These are phyloP conservation scores for Sylvicapra grimmia DNA, from an alignment of 2,113 vertebrate species.

Conservation along the genomic window DNA sequence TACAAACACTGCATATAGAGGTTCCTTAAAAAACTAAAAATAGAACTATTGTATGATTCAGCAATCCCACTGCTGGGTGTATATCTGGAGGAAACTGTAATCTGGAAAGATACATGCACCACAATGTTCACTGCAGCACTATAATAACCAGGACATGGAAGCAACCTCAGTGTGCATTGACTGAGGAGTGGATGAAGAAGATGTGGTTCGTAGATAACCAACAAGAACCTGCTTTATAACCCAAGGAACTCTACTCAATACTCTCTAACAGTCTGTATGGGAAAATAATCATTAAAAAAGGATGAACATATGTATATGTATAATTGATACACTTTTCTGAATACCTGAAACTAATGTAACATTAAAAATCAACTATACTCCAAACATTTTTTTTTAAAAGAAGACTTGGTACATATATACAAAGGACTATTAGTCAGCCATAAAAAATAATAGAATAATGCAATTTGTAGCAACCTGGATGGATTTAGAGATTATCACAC, in stretches of 20 bases:
- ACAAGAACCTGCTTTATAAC: neutral
- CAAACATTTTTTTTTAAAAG: neutral
- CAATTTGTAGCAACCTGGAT: neutral
- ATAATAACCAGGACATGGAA: neutral
- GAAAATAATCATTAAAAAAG: neutral
- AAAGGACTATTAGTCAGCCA: neutral
- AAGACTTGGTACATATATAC: neutral
- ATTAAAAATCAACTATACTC: neutral
- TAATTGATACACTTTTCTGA: neutral
- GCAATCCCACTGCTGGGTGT: neutral
- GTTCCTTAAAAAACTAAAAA: neutral
- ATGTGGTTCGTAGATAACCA: neutral
- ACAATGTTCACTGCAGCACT: neutral
- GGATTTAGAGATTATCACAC: neutral
- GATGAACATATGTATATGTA: neutral
- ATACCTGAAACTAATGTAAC: neutral
- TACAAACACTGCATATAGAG: neutral
- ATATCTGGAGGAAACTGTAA: neutral
- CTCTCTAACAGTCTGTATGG: neutral
- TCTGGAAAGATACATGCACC: neutral
- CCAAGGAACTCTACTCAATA: neutral
- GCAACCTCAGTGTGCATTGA: neutral
- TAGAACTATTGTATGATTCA: neutral
- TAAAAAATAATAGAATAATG: neutral
- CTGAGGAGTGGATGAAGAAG: neutral